Base-by-base conservation (phyloP, 2,113 vertebrate genomes). In the Promerops cafer region DNA sequence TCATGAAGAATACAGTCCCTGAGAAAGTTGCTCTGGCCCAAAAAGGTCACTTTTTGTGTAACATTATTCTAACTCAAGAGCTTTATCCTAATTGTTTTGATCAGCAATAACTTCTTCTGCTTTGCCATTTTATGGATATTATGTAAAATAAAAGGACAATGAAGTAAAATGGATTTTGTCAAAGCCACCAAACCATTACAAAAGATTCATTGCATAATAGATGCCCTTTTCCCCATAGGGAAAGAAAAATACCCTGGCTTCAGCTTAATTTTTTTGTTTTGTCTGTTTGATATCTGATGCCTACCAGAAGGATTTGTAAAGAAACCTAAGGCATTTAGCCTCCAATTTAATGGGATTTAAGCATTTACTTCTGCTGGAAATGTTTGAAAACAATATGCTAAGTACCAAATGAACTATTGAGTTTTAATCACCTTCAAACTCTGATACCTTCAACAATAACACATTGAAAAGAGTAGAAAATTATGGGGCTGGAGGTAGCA, bases 171-270 rank as follows among this genome's bases (percentile, higher is more conserved):
- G 88, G 86, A 92, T 96, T 94, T 97, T 94, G 92, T 94, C 69
- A 95, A 92, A 96, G 90, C 96, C 94, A 96, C 94, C 90, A 97
- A 94, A 93, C 83, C 86, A 94, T 95, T 95, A 96, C 65, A 96
- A 96, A 95, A 96, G 92, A 96, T 84, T 87, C 85, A 78, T 96
- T 96, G 93, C 91, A 95, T 96, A 96, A 97, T 85, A 61, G 76
- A 89, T 94, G 75, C 72, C 89, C 91, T 96, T 95, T 95, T 94
- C 81, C 94, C 94, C 87, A 87, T 72, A 91, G 84, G 77, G 89
- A 83, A 87, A 93, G 83, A 96, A 96, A 95, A 97, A 91, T 93
- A 94, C 86, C 87, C 89, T 93, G 90, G 94, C 89, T 95, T 93
- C 88, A 90, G 86, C 56, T 68, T 95, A 83, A 71, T 94, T 92